These are phyloP conservation scores for Pogoniulus pusillus DNA, from an alignment of 2,797 vertebrate genomes.

Conservation along the genomic window DNA sequence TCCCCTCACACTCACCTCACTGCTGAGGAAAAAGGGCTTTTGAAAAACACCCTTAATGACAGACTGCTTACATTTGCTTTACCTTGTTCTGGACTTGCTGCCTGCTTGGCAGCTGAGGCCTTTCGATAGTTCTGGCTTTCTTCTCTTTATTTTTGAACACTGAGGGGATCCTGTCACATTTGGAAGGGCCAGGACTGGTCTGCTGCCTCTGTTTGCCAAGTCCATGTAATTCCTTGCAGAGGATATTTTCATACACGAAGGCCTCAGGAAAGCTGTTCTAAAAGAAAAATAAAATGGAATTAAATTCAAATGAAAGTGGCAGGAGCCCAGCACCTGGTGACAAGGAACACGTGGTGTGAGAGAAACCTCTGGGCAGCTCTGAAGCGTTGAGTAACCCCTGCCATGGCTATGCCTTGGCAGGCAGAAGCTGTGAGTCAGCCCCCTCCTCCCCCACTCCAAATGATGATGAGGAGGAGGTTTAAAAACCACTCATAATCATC, in stretches of 20 bases:
- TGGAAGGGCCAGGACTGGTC: background rate
- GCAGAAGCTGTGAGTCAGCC: constrained; percentile 31
- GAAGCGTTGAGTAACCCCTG: background rate
- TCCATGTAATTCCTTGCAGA: accelerated
- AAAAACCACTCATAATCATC: constrained; percentile 5
- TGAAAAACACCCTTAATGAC: background rate
- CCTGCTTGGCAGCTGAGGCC: constrained; percentile 1
- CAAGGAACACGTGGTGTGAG: background rate
- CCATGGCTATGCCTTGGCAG: background rate
- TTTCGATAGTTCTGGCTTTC: constrained; percentile 1
- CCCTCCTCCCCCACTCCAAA: background rate
- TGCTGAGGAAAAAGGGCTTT: background rate
- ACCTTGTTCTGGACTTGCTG: background rate
- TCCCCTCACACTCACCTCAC: background rate
- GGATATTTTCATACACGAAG: background rate
- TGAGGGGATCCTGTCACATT: background rate
- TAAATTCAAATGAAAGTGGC: background rate
- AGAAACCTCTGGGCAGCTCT: background rate
- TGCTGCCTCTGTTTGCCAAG: background rate
- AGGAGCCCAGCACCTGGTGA: background rate
- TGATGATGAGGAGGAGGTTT: background rate
- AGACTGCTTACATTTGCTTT: constrained; percentile 40
- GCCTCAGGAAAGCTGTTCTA: background rate
- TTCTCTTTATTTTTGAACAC: constrained; percentile 13
- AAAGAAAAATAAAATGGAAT: background rate